Evolutionary conservation across 2,797 vertebrate species (phyloP).

Genomic region (Gila robusta): DNA sequence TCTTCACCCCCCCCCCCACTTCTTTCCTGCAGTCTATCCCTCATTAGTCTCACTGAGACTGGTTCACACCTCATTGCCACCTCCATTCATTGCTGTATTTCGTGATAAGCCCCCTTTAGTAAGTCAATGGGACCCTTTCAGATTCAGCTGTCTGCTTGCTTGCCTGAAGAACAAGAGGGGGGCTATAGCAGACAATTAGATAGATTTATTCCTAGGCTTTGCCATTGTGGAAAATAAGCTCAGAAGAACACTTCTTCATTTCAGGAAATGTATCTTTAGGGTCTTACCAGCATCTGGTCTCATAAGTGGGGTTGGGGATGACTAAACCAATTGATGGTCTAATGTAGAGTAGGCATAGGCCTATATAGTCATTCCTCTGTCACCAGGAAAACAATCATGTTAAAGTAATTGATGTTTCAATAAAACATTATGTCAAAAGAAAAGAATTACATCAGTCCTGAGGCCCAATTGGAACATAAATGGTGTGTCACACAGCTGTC

Average conservation of each 20-base stretch:
- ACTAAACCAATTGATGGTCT: conserved; percentile 12
- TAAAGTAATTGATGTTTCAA: conserved; percentile 26
- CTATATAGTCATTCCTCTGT: conserved; percentile 13
- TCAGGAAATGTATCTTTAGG: conserved; percentile 52
- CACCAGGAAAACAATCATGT: conserved; percentile 29
- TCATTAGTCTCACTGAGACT: conserved; percentile 65
- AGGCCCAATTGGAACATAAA: conserved; percentile 19
- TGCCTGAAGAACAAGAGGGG: conserved; percentile 49
- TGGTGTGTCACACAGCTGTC: conserved; percentile 25
- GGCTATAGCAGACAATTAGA: conserved; percentile 63
- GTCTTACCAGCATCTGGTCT: conserved; percentile 45
- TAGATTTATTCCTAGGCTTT: conserved; percentile 62
- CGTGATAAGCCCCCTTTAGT: conserved; percentile 68
- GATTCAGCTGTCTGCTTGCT: conserved; percentile 56
- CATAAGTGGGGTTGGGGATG: not conserved
- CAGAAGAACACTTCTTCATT: conserved; percentile 57
- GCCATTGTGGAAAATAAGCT: conserved; percentile 57
- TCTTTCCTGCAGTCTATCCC: conserved; percentile 51
- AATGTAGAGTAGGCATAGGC: not conserved
- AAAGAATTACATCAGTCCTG: conserved; percentile 30
- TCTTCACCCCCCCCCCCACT: conserved; percentile 12
- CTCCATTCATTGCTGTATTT: conserved; percentile 67
- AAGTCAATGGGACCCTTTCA: conserved; percentile 67
- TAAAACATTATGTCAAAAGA: conserved; percentile 22
- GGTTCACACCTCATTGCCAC: conserved; percentile 70